phyloP scores from a whole-genome alignment of 2,888 invertebrate genomes.

The Autographa pulchrina region DNA sequence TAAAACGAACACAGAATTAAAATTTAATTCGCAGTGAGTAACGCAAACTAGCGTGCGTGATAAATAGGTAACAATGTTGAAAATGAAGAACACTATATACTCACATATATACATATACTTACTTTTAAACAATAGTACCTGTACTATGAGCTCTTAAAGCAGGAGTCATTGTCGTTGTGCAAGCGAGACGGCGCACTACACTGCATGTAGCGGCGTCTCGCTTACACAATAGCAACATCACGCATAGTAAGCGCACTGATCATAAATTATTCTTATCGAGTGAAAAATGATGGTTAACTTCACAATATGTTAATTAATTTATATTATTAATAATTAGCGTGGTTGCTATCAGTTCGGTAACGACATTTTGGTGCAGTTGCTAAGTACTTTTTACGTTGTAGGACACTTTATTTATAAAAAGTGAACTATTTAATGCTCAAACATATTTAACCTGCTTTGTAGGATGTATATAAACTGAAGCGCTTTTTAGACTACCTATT shows the following conservation, averaged over 20 bases:
- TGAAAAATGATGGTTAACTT: not conserved
- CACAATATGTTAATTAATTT: not conserved
- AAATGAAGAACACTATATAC: slow-evolving; percentile 21
- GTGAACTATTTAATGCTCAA: too few species aligned
- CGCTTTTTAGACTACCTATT: too few species aligned
- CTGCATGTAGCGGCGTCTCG: too few species aligned
- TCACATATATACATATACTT: slow-evolving; percentile 6
- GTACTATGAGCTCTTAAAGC: too few species aligned
- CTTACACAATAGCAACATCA: too few species aligned
- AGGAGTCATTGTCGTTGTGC: too few species aligned
- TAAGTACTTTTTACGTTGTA: not conserved
- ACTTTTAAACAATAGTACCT: not conserved
- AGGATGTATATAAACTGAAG: too few species aligned
- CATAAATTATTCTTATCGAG: slow-evolving; percentile 3
- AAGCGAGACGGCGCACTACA: too few species aligned
- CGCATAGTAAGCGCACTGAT: not conserved
- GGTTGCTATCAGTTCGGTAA: not conserved
- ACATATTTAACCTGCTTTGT: too few species aligned
- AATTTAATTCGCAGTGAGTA: slow-evolving; percentile 44
- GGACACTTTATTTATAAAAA: too few species aligned
- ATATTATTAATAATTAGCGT: not conserved
- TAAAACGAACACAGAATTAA: slow-evolving; percentile 28
- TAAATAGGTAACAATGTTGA: slow-evolving; percentile 27
- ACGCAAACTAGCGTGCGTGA: slow-evolving; percentile 37
- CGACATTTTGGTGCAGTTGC: not conserved